These are phyloP conservation scores for Aurelia coerulea DNA, from an alignment of 30 jellyfish, hydroid and myxozoan species.

Conservation along the genomic window DNA sequence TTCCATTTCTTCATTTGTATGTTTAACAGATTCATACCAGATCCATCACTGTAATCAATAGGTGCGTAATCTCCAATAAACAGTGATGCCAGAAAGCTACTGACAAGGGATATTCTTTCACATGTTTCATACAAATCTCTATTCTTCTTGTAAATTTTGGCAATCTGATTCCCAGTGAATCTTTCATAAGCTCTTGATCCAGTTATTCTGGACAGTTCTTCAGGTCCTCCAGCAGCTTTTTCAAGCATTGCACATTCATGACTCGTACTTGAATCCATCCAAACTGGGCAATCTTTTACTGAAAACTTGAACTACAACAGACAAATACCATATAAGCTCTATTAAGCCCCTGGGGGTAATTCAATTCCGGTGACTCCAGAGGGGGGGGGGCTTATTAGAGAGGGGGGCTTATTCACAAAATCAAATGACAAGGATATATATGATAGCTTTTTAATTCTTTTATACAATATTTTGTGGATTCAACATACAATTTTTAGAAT, in stretches of 20 bases:
- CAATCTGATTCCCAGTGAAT: slow-evolving; percentile 90
- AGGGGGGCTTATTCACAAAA: too few species aligned
- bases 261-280: slow-evolving; percentile 97
- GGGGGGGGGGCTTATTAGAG: too few species aligned
- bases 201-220: slow-evolving; percentile 61
- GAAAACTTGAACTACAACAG: slow-evolving; percentile 62
- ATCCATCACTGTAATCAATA: slow-evolving; percentile 94
- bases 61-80: slow-evolving; percentile 89
- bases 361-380: neutral
- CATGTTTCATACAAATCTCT: slow-evolving; percentile 45
- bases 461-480: too few species aligned
- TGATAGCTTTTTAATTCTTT: too few species aligned
- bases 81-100: slow-evolving; percentile 86
- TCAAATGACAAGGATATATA: too few species aligned
- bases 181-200: slow-evolving; percentile 92
- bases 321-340: neutral
- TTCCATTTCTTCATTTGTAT: slow-evolving; percentile 75
- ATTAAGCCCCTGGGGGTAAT: neutral
- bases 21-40: slow-evolving; percentile 90
- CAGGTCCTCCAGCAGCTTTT: slow-evolving; percentile 75
- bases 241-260: slow-evolving; percentile 75
- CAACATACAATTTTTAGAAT: too few species aligned
- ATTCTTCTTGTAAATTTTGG: slow-evolving; percentile 53
- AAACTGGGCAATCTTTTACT: slow-evolving; percentile 71
- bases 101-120: slow-evolving; percentile 83